phyloP scores from a whole-genome alignment of 2,888 invertebrate species.

The Balanococcus diminutus region DNA sequence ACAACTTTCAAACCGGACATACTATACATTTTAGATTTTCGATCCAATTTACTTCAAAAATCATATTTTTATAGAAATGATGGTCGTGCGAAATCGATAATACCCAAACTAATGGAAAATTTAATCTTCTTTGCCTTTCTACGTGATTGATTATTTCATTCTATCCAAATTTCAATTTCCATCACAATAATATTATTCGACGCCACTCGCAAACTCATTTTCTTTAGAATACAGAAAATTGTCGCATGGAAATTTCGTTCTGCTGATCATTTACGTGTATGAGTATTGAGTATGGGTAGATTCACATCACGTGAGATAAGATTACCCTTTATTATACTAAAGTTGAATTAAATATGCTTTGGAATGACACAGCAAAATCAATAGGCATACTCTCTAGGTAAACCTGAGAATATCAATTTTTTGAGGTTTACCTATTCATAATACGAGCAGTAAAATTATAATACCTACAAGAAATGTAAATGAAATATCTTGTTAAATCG shows the following conservation, averaged over 20 bases:
- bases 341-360: conserved; percentile 8
- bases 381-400: neutral
- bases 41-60: neutral
- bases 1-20: neutral
- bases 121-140: neutral
- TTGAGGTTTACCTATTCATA: neutral
- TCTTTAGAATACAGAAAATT: neutral
- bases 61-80: too few relatives aligned
- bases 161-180: neutral
- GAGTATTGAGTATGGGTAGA: neutral
- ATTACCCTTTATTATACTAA: neutral
- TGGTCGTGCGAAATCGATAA: neutral
- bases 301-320: neutral
- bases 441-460: neutral
- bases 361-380: neutral
- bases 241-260: neutral
- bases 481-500: neutral
- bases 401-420: neutral
- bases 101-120: neutral
- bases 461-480: neutral
- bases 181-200: neutral
- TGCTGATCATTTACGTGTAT: too few relatives aligned
- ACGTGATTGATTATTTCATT: neutral
- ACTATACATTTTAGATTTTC: too few relatives aligned
- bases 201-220: neutral